Base-by-base conservation (phyloP, 35 echinoderm and acorn worm genomes). In the Holothuria glaberrima region DNA sequence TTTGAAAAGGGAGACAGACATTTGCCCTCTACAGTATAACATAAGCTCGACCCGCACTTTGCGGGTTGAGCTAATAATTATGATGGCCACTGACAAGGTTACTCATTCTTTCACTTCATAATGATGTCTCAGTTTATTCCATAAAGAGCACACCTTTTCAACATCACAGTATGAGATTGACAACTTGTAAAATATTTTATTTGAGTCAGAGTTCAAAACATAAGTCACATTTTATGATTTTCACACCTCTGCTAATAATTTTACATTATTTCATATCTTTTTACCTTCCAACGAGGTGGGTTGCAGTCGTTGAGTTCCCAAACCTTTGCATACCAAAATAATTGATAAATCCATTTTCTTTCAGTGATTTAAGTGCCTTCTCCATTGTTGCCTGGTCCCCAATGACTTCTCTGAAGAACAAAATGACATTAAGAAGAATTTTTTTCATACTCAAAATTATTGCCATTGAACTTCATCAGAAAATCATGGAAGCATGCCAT, bases 261-360 rank as follows among this genome's bases (percentile, higher is more conserved):
- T 54, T 54, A 16, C n/a, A 57, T 17, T 78, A 52, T 48, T 48
- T 48, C 16, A 64, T 32, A 0, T 84, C 9, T 59, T n/a, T n/a
- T 82, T 82, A 94, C 96, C 93, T 98, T 36, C 96, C 96, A 33
- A 98, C 82, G 35, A 82, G 78, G 58, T 94, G 88, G 2, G 92
- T 98, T 4, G 96, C 44, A 30, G 94, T 88, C 30, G 67, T 38
- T 24, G 96, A 90, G 48, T 94, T 98, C 28, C 96, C 96, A 88
- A 94, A 98, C 28, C 96, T 86, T 69, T 98, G 96, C 96, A 98
- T 98, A 7, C 96, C 96, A 91, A 90, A 98, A 78, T 98, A 98
- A 75, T 98, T 98, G 82, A 98, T 94, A 75, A 98, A 98, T 10
- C 96, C 96, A 35, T 74, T 86, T 63, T 98, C 93, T 77, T 75